Conservation (phyloP, 2,113 vertebrate genomes). For the Alouatta palliata region DNA sequence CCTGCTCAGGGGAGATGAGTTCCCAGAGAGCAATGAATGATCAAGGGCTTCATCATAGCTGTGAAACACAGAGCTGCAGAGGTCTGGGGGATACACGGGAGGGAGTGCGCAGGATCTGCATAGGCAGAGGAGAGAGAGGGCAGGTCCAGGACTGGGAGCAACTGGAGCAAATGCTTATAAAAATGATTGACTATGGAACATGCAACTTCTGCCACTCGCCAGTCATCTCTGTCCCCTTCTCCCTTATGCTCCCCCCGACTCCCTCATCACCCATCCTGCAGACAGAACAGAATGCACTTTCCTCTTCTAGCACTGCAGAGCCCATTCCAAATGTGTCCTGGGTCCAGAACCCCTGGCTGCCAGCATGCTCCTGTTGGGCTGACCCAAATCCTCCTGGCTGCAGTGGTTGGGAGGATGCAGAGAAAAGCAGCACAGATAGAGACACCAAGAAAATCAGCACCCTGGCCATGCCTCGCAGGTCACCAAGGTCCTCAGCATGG, state of each 20-base stretch:
- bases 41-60: not conserved
- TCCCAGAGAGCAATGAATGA: not conserved
- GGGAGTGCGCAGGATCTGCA: not conserved
- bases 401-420: not conserved
- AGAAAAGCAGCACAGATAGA: not conserved
- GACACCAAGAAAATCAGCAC: not conserved
- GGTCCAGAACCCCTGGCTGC: not conserved
- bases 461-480: not conserved
- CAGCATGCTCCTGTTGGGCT: not conserved
- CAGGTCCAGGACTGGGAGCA: too few species aligned
- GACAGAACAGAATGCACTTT: not conserved
- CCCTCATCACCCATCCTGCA: not conserved
- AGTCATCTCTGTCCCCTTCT: not conserved
- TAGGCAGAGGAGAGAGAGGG: not conserved
- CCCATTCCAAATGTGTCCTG: not conserved
- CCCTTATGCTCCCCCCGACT: not conserved
- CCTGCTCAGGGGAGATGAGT: not conserved
- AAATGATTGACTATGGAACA: not conserved
- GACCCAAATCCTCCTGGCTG: not conserved
- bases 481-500: not conserved
- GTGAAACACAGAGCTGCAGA: not conserved
- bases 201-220: not conserved
- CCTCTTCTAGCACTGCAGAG: not conserved
- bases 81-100: not conserved
- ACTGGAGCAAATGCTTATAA: not conserved